These are phyloP conservation scores for Bergia puertoricense DNA, from an alignment of 92 coral and sea anemone genomes.

Conservation along the genomic window DNA sequence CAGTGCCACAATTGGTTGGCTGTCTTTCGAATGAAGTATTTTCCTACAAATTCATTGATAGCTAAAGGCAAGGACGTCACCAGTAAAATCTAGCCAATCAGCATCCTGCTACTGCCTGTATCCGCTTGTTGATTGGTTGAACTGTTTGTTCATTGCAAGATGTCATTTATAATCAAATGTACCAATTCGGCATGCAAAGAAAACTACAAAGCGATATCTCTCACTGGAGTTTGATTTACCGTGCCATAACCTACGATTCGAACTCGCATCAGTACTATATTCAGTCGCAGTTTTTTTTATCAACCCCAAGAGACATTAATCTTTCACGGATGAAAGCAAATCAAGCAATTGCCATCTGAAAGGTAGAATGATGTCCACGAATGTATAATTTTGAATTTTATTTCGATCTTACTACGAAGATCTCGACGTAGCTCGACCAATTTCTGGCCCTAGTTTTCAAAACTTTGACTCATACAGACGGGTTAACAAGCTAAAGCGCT, in stretches of 20 bases:
- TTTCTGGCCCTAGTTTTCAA: constrained; percentile 9
- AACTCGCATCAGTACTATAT: constrained; percentile 11
- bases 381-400: constrained; percentile 7
- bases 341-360: constrained; percentile 7
- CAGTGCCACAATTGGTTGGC: constrained; percentile 56
- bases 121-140: constrained; percentile 78
- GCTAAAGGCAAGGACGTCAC: constrained; percentile 75
- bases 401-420: constrained; percentile 10
- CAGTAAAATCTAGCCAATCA: constrained; percentile 70
- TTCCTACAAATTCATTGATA: constrained; percentile 82
- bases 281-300: not conserved
- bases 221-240: constrained; percentile 30
- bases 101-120: constrained; percentile 51
- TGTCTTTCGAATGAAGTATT: constrained; percentile 64
- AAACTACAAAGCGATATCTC: constrained; percentile 65
- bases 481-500: not conserved
- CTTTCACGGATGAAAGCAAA: constrained; percentile 36
- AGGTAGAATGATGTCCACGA: constrained; percentile 21
- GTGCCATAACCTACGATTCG: not conserved
- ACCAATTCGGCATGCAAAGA: constrained; percentile 91
- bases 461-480: not conserved
- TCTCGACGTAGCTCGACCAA: not conserved
- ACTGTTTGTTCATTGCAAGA: constrained; percentile 74
- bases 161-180: constrained; percentile 89
- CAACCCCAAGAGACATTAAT: not conserved